Evolutionary conservation across 2,797 vertebrate genomes (phyloP).

Genomic region (Tiaroga cobitis): DNA sequence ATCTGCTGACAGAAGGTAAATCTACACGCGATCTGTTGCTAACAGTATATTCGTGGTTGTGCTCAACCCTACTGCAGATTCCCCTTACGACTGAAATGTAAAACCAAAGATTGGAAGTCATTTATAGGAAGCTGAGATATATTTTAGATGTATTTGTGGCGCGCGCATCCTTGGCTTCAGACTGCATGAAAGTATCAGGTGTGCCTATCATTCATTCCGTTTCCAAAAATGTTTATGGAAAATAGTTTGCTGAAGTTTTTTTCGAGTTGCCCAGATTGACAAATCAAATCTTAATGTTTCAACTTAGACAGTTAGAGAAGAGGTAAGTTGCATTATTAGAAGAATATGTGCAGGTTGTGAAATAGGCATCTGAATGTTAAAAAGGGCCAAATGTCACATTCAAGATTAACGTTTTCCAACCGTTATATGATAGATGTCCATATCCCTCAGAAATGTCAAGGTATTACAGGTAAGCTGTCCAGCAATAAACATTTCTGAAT

Average conservation of each 20-base stretch:
- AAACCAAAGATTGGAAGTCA: conserved; percentile 1
- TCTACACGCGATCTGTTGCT: background rate
- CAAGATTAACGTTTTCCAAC: conserved; percentile 20
- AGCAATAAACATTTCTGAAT: conserved; percentile 49
- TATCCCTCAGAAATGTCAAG: conserved; percentile 57
- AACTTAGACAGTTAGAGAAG: conserved; percentile 4
- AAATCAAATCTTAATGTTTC: background rate
- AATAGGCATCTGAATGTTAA: conserved; percentile 37
- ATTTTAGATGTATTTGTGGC: conserved; percentile 34
- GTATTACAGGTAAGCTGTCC: conserved; percentile 46
- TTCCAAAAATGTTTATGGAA: conserved; percentile 22
- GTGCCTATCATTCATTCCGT: conserved; percentile 3
- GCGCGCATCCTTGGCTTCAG: background rate
- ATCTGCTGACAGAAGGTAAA: conserved; percentile 19
- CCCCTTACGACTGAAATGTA: background rate
- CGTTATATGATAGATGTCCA: conserved; percentile 26
- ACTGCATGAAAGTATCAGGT: background rate
- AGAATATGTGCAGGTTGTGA: conserved; percentile 29
- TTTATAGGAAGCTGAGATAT: conserved; percentile 31
- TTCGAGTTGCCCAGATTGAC: background rate
- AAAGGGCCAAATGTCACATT: conserved; percentile 56
- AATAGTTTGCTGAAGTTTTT: conserved; percentile 16
- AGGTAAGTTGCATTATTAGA: conserved; percentile 9
- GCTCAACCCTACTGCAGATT: background rate
- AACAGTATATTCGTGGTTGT: background rate